Conservation (phyloP, 2,113 vertebrate genomes). For the Falcunculus frontatus region DNA sequence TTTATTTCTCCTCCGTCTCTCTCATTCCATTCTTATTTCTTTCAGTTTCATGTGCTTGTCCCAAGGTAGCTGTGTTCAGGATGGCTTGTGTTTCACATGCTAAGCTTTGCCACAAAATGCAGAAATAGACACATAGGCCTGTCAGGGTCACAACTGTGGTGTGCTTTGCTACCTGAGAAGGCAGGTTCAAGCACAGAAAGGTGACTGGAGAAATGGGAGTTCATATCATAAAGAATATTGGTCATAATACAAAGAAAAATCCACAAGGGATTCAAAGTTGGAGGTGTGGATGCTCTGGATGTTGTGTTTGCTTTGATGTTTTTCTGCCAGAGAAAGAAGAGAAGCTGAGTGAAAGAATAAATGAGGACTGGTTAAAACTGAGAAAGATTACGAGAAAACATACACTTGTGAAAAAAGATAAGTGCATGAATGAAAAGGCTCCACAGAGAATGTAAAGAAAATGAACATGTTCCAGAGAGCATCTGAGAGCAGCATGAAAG, state of each 20-base stretch:
- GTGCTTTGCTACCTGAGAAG: background rate
- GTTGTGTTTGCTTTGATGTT: constrained; percentile 9
- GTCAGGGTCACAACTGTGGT: background rate
- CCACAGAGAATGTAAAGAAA: background rate
- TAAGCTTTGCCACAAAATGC: constrained; percentile 4
- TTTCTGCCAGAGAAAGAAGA: background rate
- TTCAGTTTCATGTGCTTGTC: background rate
- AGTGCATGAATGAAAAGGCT: background rate
- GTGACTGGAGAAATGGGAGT: background rate
- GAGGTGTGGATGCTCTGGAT: background rate
- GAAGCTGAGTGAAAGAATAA: background rate
- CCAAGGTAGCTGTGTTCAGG: background rate
- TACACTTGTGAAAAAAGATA: background rate
- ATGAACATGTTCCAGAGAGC: background rate
- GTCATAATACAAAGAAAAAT: background rate
- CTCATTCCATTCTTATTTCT: background rate
- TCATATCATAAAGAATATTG: background rate
- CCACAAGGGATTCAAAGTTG: background rate
- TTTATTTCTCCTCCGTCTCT: background rate
- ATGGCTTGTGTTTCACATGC: background rate
- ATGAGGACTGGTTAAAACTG: background rate
- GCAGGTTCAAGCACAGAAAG: background rate
- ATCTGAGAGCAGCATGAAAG: background rate
- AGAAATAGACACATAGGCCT: background rate
- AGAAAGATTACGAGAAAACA: background rate